Evolutionary conservation across 2,888 invertebrate species (phyloP), one percentile per base, ranked within the genome.

Genomic region (Icerya purchasi): DNA sequence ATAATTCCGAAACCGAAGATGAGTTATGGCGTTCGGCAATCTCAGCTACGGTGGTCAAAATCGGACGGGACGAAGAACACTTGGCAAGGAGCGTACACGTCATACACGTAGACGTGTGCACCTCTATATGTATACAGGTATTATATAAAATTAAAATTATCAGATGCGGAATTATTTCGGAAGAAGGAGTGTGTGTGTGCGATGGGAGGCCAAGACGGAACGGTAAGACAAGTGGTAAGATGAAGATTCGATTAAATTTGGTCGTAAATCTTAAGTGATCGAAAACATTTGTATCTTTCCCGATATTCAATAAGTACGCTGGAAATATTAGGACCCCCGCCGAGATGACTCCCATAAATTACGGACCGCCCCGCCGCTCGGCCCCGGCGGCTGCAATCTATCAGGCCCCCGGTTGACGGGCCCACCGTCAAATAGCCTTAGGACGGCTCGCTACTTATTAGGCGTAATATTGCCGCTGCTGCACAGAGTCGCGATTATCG

Each of bases 241-340:
- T 14, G 36, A 36, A 36, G 36, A 36, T 56, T 59, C 56, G 59
- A 59, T 59, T 59, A 59, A 56, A 59, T 53, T 54, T 36, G 24
- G 59, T 55, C 49, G 59, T 59, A 59, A 59, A 59, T 59, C 59
- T 59, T 59, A 55, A 50, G 55, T 56, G 59, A 59, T 59, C 59
- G 59, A 59, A 59, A 59, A 59, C 59, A 59, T 59, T 59, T 59
- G 56, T 59, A 59, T 50, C 55, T 59, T 51, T 56, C 56, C 25
- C 55, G 55, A 59, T 55, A 56, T 59, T 59, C 59, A 59, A 59
- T 59, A 59, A 59, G 56, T 59, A 25, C 52, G 51, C 55, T 36
- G 59, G 51, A 59, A 56, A 56, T 59, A 56, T 59, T 23, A 56
- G 55, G 8, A 59, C 59, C 24, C 59, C 59, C 56, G 8, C 8